phyloP scores from a whole-genome alignment of 30 jellyfish, hydroid and myxozoan species.

The Pseudorhiza aurosa region DNA sequence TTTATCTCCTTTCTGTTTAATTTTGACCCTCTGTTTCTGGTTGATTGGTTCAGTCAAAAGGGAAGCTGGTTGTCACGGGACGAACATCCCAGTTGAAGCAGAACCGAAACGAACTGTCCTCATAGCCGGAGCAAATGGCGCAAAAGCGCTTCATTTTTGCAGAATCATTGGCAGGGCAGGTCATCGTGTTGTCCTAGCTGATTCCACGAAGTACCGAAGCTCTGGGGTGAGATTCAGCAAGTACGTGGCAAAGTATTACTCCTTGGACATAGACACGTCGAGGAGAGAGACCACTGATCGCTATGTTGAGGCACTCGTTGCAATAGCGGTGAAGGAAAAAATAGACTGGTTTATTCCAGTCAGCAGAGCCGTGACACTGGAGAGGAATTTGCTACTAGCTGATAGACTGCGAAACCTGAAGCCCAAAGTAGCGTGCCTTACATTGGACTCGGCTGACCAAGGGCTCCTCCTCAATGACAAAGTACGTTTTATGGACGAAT shows the following conservation, averaged over 20 bases:
- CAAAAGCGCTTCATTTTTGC: constrained; percentile 19
- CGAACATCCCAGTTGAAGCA: neutral
- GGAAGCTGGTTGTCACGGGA: no score
- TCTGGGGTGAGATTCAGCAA: neutral
- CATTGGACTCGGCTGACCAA: neutral
- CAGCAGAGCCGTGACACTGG: neutral
- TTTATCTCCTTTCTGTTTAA: neutral
- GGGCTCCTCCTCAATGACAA: neutral
- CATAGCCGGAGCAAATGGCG: neutral
- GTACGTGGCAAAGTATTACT: constrained; percentile 3
- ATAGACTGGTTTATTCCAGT: constrained; percentile 32
- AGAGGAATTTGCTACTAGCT: neutral
- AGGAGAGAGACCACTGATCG: neutral
- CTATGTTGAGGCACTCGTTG: neutral
- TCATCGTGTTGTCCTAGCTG: constrained; percentile 7
- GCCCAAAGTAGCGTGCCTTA: constrained; percentile 11
- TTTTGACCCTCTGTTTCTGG: neutral
- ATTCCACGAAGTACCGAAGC: neutral
- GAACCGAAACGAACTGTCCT: neutral
- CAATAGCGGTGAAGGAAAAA: neutral
- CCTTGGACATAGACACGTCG: neutral
- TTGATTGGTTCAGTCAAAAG: neutral
- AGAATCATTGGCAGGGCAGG: constrained; percentile 30
- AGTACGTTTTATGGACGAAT: constrained; percentile 1
- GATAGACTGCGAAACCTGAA: neutral